Evolutionary conservation across 30 jellyfish, hydroid and myxozoan species (phyloP), one percentile per base, ranked within the genome.

Genomic region (Aurelia sp.): DNA sequence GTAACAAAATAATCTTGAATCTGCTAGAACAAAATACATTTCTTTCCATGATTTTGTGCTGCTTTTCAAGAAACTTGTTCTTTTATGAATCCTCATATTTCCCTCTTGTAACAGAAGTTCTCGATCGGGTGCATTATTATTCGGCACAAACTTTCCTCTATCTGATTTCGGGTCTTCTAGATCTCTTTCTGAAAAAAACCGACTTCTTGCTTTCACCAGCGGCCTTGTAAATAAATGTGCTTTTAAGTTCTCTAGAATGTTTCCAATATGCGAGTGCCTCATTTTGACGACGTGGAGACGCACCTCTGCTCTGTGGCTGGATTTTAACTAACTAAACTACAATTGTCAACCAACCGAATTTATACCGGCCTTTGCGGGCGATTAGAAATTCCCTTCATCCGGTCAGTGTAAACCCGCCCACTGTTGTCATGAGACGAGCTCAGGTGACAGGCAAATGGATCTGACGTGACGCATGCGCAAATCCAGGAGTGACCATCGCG

Each of bases 401-500:
- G 48, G 53, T 61, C 71, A 30, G 31, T 11, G 40, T 7, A 66
- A 17, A 35, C 48, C 50, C 40, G 12, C 21, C 77, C 63, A 59
- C 88, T 16, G 76, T 15, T 48, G 89, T 78, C 89, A 81, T 81
- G 67, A 65, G 83, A 69, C 35, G 20, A 17, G 64, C 90, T 79
- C 90, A 81, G 82, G 77, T 81, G 90, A 81, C 80, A 48, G 55
- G 83, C 90, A 65, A 77, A 70, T 81, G 90, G 12, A 16, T 30
- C 21, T 66, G 19, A 66, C 15, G 57, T 13, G 6, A 48, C 85
- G 85, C 85, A 74, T 74, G 85, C 85, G 85, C 67, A 74, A 18
- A 20, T 21, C 47, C 20, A 52, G 21, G 31, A 21, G n/a, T 44
- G 37, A 11, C 74, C 74, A 64, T 16, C 1, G n/a, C 1, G 19